Evolutionary conservation across 2,888 invertebrate species (phyloP).

Genomic region (Callinectes sapidus): DNA sequence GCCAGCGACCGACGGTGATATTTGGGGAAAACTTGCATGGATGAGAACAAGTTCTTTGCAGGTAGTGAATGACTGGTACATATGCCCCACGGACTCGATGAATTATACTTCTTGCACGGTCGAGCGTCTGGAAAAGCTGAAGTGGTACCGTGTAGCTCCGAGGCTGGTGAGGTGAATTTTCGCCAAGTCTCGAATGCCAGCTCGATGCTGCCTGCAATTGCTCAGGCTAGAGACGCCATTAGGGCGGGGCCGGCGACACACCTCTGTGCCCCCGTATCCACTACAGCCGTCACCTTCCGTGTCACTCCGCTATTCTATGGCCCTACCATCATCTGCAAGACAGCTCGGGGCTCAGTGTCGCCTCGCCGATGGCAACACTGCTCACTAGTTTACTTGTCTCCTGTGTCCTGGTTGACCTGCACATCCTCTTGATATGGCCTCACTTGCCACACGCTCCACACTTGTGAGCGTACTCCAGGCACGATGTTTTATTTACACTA

Average conservation of each 20-base stretch:
- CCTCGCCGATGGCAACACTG: background rate
- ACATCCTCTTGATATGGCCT: constrained; percentile 14
- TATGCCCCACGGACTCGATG: background rate
- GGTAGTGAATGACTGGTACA: constrained; percentile 3
- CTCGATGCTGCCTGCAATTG: constrained; percentile 6
- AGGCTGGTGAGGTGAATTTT: constrained; percentile 10
- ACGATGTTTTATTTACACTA: background rate
- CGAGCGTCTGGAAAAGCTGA: background rate
- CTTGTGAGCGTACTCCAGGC: background rate
- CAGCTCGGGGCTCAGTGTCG: background rate
- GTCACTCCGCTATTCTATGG: background rate
- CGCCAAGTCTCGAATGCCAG: constrained; percentile 22
- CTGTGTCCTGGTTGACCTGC: background rate
- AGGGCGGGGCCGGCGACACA: background rate
- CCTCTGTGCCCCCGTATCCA: background rate
- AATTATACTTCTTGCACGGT: background rate
- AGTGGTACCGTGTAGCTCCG: background rate
- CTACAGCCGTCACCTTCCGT: background rate
- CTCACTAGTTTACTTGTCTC: background rate
- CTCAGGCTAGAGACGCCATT: background rate
- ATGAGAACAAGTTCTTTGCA: background rate
- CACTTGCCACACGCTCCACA: no score
- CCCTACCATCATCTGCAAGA: background rate
- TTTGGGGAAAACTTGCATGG: background rate
- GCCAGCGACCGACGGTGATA: background rate